phyloP scores from a whole-genome alignment of 2,113 vertebrate species.

The Hipposideros armiger region DNA sequence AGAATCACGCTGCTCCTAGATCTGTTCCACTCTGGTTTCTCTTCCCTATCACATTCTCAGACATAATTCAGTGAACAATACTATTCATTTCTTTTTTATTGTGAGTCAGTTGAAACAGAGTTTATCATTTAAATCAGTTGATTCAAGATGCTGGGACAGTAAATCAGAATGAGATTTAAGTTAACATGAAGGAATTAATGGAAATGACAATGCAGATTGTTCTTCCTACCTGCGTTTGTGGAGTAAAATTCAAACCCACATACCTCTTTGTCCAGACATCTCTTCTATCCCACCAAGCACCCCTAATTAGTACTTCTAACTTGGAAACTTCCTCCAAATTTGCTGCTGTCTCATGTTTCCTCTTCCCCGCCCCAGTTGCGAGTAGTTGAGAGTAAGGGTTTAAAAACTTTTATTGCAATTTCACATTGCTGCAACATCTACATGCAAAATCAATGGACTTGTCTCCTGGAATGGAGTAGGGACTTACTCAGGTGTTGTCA shows the following conservation, averaged over 20 bases:
- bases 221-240: neutral
- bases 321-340: neutral
- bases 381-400: neutral
- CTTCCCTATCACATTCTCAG: neutral
- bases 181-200: neutral
- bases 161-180: neutral
- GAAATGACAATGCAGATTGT: neutral
- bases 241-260: neutral
- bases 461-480: neutral
- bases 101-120: neutral
- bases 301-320: neutral
- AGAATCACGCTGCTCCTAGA: neutral
- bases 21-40: neutral
- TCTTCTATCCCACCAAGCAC: neutral
- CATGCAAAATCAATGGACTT: neutral
- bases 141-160: neutral
- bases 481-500: neutral
- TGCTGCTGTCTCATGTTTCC: neutral
- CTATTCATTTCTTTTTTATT: neutral
- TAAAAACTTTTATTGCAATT: neutral
- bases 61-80: neutral
- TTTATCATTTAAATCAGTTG: neutral
- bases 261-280: neutral
- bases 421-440: neutral
- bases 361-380: neutral